These are phyloP conservation scores for Crossaster papposus DNA, from an alignment of 53 echinoderm and acorn worm species.

Conservation along the genomic window DNA sequence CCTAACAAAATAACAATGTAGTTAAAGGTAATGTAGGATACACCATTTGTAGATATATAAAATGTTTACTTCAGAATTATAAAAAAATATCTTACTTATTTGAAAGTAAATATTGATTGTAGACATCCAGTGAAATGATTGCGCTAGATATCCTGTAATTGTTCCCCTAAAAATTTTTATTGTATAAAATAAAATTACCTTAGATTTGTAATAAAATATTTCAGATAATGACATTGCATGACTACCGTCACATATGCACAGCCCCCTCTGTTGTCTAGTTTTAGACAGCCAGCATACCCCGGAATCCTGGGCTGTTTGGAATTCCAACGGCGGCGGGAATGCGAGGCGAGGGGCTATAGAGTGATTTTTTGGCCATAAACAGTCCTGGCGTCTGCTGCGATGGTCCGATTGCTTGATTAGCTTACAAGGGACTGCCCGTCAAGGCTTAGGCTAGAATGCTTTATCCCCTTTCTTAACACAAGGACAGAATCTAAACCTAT, in stretches of 20 bases:
- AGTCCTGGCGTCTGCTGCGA: conserved; percentile 1
- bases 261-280: conserved; percentile 18
- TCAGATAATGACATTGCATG: background rate
- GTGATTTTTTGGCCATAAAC: conserved; percentile 50
- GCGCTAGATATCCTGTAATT: no score
- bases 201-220: background rate
- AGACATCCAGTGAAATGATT: no score
- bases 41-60: no score
- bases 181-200: background rate
- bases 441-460: background rate
- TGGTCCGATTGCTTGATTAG: conserved; percentile 54
- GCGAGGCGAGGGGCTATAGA: background rate
- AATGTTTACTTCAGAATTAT: no score
- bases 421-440: conserved; percentile 37
- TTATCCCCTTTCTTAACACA: background rate
- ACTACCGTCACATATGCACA: background rate
- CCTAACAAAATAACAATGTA: background rate
- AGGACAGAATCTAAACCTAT: background rate
- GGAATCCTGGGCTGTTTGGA: conserved; percentile 52
- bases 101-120: no score
- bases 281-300: conserved; percentile 32
- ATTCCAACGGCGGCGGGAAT: conserved; percentile 38
- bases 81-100: no score
- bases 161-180: no score
- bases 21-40: no score